Evolutionary conservation across 1,140 invertebrate species (phyloP).

Genomic region (Neodiprion lecontei): DNA sequence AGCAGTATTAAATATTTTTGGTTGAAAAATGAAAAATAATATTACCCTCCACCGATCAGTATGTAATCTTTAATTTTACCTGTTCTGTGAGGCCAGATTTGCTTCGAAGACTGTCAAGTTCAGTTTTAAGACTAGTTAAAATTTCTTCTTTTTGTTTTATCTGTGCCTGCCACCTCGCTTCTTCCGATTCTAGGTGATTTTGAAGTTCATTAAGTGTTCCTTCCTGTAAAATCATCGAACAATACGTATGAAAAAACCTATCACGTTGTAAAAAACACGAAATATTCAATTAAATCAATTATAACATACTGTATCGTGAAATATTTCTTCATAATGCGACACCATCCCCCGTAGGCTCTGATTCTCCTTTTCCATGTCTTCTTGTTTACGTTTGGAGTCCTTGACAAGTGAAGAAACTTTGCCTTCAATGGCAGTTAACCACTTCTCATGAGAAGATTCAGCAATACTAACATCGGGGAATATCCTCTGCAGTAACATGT

Average conservation of each 20-base stretch:
- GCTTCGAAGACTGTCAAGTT: slow-evolving; percentile 50
- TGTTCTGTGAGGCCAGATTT: slow-evolving; percentile 37
- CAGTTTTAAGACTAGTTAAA: slow-evolving; percentile 64
- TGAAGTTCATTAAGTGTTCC: slow-evolving; percentile 73
- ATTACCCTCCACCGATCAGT: background rate
- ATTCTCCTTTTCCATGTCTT: slow-evolving; percentile 65
- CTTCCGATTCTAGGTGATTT: slow-evolving; percentile 72
- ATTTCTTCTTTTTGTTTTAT: slow-evolving; percentile 69
- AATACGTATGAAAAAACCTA: slow-evolving; percentile 24
- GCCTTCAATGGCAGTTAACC: slow-evolving; percentile 64
- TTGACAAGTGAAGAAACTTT: slow-evolving; percentile 47
- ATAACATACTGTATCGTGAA: slow-evolving; percentile 74
- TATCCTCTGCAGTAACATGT: slow-evolving; percentile 65
- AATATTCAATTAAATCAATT: slow-evolving; percentile 10
- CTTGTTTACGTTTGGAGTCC: slow-evolving; percentile 37
- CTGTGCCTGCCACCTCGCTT: slow-evolving; percentile 72
- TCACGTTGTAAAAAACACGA: slow-evolving; percentile 10
- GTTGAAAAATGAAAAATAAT: background rate
- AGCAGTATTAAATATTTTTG: background rate
- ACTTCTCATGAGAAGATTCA: slow-evolving; percentile 57
- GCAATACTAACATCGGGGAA: slow-evolving; percentile 66
- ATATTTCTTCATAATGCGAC: slow-evolving; percentile 75
- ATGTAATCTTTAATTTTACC: slow-evolving; percentile 27
- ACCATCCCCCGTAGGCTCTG: slow-evolving; percentile 70
- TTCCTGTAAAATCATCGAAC: slow-evolving; percentile 62